Base-by-base conservation (phyloP, 2,113 vertebrate genomes). In the Phalacrocorax carbo region DNA sequence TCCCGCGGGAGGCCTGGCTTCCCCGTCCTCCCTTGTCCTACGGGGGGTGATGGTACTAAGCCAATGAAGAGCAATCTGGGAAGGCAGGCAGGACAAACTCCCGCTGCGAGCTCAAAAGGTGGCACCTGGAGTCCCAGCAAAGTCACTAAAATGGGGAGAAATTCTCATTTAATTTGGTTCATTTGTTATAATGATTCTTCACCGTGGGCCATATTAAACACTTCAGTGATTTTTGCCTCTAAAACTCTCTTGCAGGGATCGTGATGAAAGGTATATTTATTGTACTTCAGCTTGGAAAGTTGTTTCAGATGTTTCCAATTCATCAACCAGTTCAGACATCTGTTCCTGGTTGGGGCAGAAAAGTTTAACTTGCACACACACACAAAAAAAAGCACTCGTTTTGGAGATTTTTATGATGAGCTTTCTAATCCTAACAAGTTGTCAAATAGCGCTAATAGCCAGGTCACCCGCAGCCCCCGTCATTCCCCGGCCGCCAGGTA, bases 251-350 rank as follows among this genome's bases (percentile, higher is more conserved):
- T 95, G 93, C 94, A 95, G 94, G 96, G 96, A 98, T 98, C 27
- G 98, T 98, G 98, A 98, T 99, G 98, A 99, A 99, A 99, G 98
- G 97, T 98, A 98, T 99, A 99, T 99, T 99, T 99, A 99, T 99
- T 99, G 98, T 98, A 98, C 98, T 98, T 98, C 97, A 94, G 97
- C 98, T 98, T 86, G 97, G 97, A 98, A 98, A 99, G 98, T 99
- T 99, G 98, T 99, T 99, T 99, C 99, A 99, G 98, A 99, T 99
- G 99, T 99, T 99, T 99, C 98, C 94, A 98, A 98, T 99, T 99
- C 98, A 94, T 98, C 97, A 97, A 97, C 98, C 97, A 97, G 98
- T 97, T 98, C 98, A 96, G 97, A 98, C 99, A 99, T 99, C 99
- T 99, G 99, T 98, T 99, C 98, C 98, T 98, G 98, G 98, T 99